Conservation (phyloP, 2,113 vertebrate species). For the Pedionomus torquatus region DNA sequence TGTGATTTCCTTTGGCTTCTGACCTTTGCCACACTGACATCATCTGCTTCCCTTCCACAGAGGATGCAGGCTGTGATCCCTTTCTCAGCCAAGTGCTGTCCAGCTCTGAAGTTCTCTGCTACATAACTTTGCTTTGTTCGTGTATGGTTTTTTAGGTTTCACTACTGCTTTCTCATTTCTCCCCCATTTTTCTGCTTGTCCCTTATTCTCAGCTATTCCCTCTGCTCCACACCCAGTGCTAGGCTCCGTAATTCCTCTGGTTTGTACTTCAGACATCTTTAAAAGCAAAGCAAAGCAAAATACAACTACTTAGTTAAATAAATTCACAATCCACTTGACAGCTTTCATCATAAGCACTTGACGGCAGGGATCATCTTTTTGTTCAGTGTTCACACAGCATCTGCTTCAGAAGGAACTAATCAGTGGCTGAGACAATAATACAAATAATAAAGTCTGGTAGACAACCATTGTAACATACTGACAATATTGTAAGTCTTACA, state of each 20-base stretch:
- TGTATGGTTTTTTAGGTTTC: not conserved
- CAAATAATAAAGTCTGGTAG: not conserved
- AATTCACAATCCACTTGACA: not conserved
- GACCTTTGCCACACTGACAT: conserved; percentile 13
- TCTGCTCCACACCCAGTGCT: not conserved
- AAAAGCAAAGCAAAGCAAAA: not conserved
- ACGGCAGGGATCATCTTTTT: not conserved
- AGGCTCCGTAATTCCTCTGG: not conserved
- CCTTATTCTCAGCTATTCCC: not conserved
- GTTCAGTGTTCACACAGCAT: not conserved
- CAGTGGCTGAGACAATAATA: not conserved
- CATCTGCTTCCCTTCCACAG: not conserved
- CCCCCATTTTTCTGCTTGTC: not conserved
- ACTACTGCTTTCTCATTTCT: not conserved
- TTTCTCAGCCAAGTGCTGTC: not conserved
- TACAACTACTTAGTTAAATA: not conserved
- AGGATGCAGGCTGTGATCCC: not conserved
- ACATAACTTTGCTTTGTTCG: not conserved
- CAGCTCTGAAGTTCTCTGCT: not conserved
- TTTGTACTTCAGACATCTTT: not conserved
- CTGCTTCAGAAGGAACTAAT: not conserved
- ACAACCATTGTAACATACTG: not conserved
- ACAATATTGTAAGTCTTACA: not conserved
- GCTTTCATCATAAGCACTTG: not conserved
- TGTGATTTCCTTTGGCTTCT: conserved; percentile 12